These are phyloP conservation scores for Macrophya alboannulata DNA, from an alignment of 2,888 invertebrate species.

Conservation along the genomic window DNA sequence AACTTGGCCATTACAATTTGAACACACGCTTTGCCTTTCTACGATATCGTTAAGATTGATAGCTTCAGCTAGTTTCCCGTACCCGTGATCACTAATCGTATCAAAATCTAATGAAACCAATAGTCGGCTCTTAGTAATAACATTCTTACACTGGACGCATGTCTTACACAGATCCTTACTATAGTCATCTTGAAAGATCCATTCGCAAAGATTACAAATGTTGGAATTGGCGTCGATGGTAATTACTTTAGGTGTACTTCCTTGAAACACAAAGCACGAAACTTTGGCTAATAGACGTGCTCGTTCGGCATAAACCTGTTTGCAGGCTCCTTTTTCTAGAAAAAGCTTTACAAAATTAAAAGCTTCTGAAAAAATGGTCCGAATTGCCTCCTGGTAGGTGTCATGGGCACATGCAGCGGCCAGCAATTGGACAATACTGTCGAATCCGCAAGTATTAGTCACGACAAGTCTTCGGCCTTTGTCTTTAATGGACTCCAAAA, in stretches of 20 bases:
- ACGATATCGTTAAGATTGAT: background rate
- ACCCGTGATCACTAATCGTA: conserved; percentile 31
- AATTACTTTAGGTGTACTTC: background rate
- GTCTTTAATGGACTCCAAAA: conserved; percentile 22
- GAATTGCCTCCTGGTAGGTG: too few relatives aligned
- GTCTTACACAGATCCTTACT: conserved; percentile 22
- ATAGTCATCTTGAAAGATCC: conserved; percentile 22
- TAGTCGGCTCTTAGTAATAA: conserved; percentile 7
- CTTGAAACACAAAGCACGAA: conserved; percentile 23
- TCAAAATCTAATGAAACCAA: conserved; percentile 27
- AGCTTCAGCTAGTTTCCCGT: conserved; percentile 8
- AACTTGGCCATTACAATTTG: too few relatives aligned
- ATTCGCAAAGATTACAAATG: conserved; percentile 31
- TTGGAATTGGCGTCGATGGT: background rate
- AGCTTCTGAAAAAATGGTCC: too few relatives aligned
- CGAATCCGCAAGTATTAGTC: conserved; percentile 44
- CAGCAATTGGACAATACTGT: too few relatives aligned
- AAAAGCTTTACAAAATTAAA: too few relatives aligned
- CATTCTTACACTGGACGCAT: too few relatives aligned
- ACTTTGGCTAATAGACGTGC: too few relatives aligned
- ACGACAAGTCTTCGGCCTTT: conserved; percentile 50
- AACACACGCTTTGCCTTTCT: conserved; percentile 25
- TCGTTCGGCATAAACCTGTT: too few relatives aligned
- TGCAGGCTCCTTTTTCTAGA: too few relatives aligned
- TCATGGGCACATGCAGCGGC: too few relatives aligned